Base-by-base conservation (phyloP, 1,140 invertebrate species). In the Babylonia areolata region DNA sequence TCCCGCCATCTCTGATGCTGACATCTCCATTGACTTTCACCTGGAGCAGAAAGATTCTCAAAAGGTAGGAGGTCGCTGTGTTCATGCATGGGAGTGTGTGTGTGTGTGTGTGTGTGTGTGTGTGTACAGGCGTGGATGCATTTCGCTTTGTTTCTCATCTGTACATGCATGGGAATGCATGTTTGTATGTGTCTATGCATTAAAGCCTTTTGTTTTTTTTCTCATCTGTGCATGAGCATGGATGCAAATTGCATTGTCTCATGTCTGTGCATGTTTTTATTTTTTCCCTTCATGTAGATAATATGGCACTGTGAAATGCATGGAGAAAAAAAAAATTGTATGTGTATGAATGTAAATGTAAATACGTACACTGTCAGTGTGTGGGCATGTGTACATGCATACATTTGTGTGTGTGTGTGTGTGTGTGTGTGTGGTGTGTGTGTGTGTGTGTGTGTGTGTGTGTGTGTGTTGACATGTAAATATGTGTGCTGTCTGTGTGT, bases 1-100 rank as follows among this genome's bases (percentile, higher is more conserved):
- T 31, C 88, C 91, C 1, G 84, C 89, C 35, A 90, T 93, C 46
- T 91, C 91, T 39, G 93, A 94, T 64, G 80, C 89, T 35, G 93
- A 94, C 40, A 89, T 93, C 23, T 85, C 88, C 11, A 80, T 93
- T 37, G 90, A 91, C 54, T 90, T 91, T 77, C 88, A 86, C 75
- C 71, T 88, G 5, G 89, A 89, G 58, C 90, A 92, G 85, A 85
- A 87, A 86, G 86, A 83, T 15, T 64, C 58, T 5, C 58, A 2
- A 64, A 64, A 64, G 35, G 31, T 35, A 35, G 71, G 33, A 31
- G 28, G 58, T 64, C 15, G 5, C 5, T 64, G 58, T 64, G 58
- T 64, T 12, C 28, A 23, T 64, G 58, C 28, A 23, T 64, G 58
- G 15, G 58, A 23, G 58, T 64, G 58, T 11, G 58, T 64, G 20